Evolutionary conservation across 2,888 invertebrate genomes (phyloP), one percentile per base, ranked within the genome.

Genomic region (Carcina quercana): DNA sequence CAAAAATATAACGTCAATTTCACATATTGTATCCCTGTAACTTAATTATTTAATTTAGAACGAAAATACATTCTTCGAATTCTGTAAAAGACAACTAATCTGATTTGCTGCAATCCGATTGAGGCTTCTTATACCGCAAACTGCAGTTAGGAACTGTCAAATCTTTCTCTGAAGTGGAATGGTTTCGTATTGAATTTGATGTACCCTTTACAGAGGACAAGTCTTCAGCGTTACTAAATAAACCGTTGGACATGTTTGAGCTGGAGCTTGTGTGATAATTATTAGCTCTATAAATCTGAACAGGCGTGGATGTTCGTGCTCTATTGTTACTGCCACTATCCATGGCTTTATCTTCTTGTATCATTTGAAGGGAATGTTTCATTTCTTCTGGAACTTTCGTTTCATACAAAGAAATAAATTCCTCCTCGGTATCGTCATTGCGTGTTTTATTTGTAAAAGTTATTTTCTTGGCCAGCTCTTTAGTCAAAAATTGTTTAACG

Each of bases 291-390:
- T 71, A 82, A 13, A 75, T 66, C 37, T 82, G 84, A 5, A 88
- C 82, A 0, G 88, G 88, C 2, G 88, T 88, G 0, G 88, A 88
- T 3, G 88, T 88, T 1, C 86, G 70, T n/a, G 82, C 78, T 38
- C 80, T 59, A 34, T 70, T 70, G 21, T 57, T 57, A 29, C 50
- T 58, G 3, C 47, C 60, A 30, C 69, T 72, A n/a, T 68, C 66
- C 2, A 47, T 41, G 3, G 71, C 70, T 25, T 56, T 50, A n/a
- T 65, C 66, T 12, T 60, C 62, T 1, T 45, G 47, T 28, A 50
- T 37, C 20, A 47, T 45, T 20, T 49, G 48, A 3, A 62, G 51
- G 2, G 52, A 43, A 30, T 60, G 48, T 40, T 71, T 76, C 52
- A 80, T 60, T 38, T 71, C 71, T 8, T 79, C 78, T 1, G 82